Evolutionary conservation across 2,888 invertebrate species (phyloP), one percentile per base, ranked within the genome.

Genomic region (Strigamia maritima): DNA sequence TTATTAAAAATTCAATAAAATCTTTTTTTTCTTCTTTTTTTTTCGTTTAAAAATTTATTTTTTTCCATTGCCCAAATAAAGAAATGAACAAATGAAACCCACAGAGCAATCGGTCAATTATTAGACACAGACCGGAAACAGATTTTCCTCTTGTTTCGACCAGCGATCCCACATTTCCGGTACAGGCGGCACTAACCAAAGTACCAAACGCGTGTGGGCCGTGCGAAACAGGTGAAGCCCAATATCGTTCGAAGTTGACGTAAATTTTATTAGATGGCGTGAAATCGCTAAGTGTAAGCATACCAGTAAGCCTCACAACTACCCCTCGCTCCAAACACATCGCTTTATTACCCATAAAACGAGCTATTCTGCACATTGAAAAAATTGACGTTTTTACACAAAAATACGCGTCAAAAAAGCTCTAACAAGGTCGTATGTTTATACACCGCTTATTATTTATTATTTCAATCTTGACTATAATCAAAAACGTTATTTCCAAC

Each of bases 191-290:
- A 60, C 60, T 60, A 60, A 24, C 60, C 60, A 60, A 60, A 60
- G n/a, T 16, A 24, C 60, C 60, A 60, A 60, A 60, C 60, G 60
- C 22, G 60, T 60, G 60, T 60, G 60, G 24, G 22, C 60, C 24
- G 60, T 60, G 60, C 8, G 24, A 24, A 60, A 22, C 60, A 60
- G 60, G 60, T 60, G 60, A 60, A 60, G 60, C 60, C 24, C 60
- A 60, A 60, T 60, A 60, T 60, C 60, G 60, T 60, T 60, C 60
- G 60, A 60, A 60, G 60, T 60, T 60, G 60, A 60, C 60, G 60
- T 60, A 19, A 19, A 60, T 60, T 60, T 60, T 7, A 60, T 60
- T 60, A 60, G 60, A 60, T 60, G 60, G 60, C 60, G 60, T 60
- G 60, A 60, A 60, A 60, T 24, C 60, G 24, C 60, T 60, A 24